Evolutionary conservation across 2,888 invertebrate genomes (phyloP).

Genomic region (Tenthredo distinguenda): DNA sequence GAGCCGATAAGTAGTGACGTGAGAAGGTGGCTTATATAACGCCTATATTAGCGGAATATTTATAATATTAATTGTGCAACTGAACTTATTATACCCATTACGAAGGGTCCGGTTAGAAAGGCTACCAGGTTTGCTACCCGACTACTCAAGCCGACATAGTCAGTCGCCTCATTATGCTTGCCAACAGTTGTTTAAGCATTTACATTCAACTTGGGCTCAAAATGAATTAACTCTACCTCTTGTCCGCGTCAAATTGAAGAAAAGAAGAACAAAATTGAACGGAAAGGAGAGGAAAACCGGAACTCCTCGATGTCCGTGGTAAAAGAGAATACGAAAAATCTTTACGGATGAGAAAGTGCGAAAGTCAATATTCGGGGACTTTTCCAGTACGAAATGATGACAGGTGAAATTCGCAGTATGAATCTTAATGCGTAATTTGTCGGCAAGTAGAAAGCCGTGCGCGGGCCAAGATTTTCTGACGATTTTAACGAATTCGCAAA

Average conservation of each 20-base stretch:
- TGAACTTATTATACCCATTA: constrained; percentile 62
- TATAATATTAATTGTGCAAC: constrained; percentile 69
- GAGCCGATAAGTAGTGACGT: constrained; percentile 40
- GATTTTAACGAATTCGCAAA: not conserved
- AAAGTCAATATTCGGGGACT: not conserved
- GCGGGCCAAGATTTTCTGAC: constrained; percentile 7
- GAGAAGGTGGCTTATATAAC: constrained; percentile 59
- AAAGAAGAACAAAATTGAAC: not conserved
- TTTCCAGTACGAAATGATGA: not conserved
- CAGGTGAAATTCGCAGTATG: not conserved
- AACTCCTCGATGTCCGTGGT: not conserved
- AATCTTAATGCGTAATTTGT: not conserved
- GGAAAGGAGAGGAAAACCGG: not conserved
- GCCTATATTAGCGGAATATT: constrained; percentile 66
- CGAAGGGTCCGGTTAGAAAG: constrained; percentile 63
- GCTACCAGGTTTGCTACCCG: constrained; percentile 54
- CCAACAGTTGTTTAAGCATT: constrained; percentile 45
- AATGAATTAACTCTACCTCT: constrained; percentile 36
- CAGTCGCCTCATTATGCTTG: constrained; percentile 52
- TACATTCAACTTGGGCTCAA: constrained; percentile 47
- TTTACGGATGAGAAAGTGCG: not conserved
- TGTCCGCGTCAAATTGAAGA: constrained; percentile 4
- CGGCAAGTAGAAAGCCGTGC: constrained; percentile 12
- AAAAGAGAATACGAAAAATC: not conserved
- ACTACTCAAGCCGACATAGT: constrained; percentile 47